phyloP scores from a whole-genome alignment of 2,797 vertebrate species.

The Darevskia nairensis region DNA sequence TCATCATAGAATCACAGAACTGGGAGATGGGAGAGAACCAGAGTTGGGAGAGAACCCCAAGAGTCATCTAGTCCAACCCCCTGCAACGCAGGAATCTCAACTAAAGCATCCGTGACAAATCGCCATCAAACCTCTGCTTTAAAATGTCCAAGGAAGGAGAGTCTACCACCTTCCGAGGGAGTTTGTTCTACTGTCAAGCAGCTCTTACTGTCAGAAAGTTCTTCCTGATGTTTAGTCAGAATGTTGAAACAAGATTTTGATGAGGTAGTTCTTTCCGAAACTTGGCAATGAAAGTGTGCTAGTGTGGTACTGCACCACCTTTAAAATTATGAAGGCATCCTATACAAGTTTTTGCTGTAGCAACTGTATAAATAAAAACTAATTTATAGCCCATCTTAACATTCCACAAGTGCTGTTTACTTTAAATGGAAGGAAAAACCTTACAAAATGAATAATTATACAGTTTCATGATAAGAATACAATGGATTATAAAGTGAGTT shows the following conservation, averaged over 20 bases:
- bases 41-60: no score
- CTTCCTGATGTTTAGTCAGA: no score
- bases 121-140: no score
- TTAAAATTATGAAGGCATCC: not conserved
- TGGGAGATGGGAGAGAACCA: no score
- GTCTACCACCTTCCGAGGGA: no score
- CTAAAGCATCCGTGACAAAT: no score
- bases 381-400: conserved; percentile 7
- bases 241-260: not conserved
- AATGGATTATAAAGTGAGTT: not conserved
- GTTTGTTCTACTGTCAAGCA: no score
- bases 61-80: no score
- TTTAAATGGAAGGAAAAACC: not conserved
- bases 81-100: no score
- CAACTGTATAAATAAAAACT: not conserved
- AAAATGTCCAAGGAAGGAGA: no score
- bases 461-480: not conserved
- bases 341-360: not conserved
- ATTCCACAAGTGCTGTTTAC: not conserved
- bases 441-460: not conserved
- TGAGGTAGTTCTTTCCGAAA: not conserved
- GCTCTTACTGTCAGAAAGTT: no score
- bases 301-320: not conserved
- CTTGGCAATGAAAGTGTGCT: not conserved
- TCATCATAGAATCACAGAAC: no score